These are phyloP conservation scores for Anableps anableps DNA, from an alignment of 2,797 vertebrate species.

Conservation along the genomic window DNA sequence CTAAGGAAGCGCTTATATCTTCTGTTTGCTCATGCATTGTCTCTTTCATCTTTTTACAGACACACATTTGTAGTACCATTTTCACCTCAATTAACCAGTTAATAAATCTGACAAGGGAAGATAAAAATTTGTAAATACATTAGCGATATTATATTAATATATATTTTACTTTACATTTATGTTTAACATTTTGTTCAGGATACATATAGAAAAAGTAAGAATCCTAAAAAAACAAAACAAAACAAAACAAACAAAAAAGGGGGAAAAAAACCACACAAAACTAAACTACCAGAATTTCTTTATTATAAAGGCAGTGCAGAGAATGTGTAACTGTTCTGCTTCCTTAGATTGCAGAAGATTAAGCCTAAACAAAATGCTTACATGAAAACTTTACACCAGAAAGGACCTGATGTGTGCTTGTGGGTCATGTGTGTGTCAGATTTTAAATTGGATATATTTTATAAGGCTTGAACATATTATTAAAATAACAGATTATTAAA, in stretches of 20 bases:
- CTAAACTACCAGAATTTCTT: constrained; percentile 26
- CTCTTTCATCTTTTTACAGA: constrained; percentile 35
- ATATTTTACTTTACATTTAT: not conserved
- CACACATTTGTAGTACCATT: constrained; percentile 17
- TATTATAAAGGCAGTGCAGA: constrained; percentile 9
- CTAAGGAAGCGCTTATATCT: constrained; percentile 75
- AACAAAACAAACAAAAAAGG: too few relatives aligned
- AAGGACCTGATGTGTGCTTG: constrained; percentile 18
- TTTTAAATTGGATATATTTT: not conserved
- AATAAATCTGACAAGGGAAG: not conserved
- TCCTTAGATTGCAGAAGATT: constrained; percentile 1
- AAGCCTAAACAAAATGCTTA: constrained; percentile 14
- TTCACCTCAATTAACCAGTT: constrained; percentile 9
- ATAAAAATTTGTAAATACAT: not conserved
- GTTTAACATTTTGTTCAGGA: constrained; percentile 1
- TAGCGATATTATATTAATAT: not conserved
- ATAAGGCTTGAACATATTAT: constrained; percentile 18
- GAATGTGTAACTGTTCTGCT: not conserved
- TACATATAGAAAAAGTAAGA: not conserved
- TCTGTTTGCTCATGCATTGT: constrained; percentile 57
- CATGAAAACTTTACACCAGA: constrained; percentile 13
- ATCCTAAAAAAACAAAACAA: too few relatives aligned
- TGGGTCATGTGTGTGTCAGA: not conserved
- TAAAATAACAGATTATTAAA: too few relatives aligned
- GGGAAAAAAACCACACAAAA: not conserved